Percentiles rank a stretch among this genome's conserved stretches.
Conservation (phyloP, 2,888 invertebrate species). For the Eupithecia subumbrata region DNA sequence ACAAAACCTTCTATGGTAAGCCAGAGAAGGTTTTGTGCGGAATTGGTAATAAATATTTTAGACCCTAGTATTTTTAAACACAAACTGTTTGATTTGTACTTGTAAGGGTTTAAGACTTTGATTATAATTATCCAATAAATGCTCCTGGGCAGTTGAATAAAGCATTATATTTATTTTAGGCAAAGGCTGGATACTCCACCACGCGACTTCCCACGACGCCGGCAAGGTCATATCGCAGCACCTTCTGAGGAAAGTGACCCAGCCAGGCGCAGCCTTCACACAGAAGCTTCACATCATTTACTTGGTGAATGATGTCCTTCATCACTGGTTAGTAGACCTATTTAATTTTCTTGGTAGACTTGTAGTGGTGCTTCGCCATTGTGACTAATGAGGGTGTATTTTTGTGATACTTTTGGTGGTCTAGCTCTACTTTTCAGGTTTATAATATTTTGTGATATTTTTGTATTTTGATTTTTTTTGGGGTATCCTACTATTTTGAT, state of each 20-base stretch:
- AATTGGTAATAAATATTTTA: no score
- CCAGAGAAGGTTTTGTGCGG: no score
- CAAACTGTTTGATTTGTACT: no score
- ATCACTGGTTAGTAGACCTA: constrained; percentile 94
- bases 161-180: constrained; percentile 68
- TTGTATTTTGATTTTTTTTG: background rate
- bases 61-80: no score
- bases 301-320: constrained; percentile 98
- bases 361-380: constrained; percentile 27
- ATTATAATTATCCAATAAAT: no score
- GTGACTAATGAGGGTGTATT: constrained; percentile 31
- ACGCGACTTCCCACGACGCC: constrained; percentile 91
- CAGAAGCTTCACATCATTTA: constrained; percentile 99
- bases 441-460: background rate
- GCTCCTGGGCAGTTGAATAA: no score
- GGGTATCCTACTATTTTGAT: background rate
- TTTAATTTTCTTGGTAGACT: background rate
- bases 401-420: background rate
- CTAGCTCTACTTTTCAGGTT: constrained; percentile 2
- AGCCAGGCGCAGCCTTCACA: constrained; percentile 89
- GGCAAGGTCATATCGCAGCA: constrained; percentile 95
- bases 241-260: constrained; percentile 92
- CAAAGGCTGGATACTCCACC: constrained; percentile 98
- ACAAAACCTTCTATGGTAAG: no score
- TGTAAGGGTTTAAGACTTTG: no score